Base-by-base conservation (phyloP, 1,140 invertebrate genomes). In the Aphaenogaster ashmeadi region DNA sequence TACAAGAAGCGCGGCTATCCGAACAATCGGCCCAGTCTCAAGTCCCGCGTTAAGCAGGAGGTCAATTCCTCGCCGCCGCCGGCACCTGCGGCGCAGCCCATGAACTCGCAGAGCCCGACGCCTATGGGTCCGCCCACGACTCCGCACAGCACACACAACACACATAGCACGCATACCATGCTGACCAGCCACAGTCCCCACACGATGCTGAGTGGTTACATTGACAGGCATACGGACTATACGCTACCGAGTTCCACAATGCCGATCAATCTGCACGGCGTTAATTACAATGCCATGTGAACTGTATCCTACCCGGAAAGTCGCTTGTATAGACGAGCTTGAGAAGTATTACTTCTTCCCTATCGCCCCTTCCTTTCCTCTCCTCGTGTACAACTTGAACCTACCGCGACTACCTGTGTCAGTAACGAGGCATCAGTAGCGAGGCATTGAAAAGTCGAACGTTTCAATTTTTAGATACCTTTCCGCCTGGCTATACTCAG, bases 1-100 rank as follows among this genome's bases (percentile, higher is more conserved):
- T 98, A 98, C 92, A 98, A 98, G 90, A 98, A 98, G 93, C 96
- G 97, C 21, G 98, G 98, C 0, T 98, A 98, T 92, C 97, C 97
- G 1, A 97, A 97, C 87, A 97, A 97, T 86, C 94, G 97, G 75
- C 97, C 97, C 1, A 97, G 97, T 92, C 96, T 97, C 41, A 97
- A 97, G 92, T 97, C 96, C 77, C 95, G 97, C 66, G 94, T 94
- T 0, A 97, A 97, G 90, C 96, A 97, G 79, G 97, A 97, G 89
- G 96, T 96, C 89, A 95, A 91, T 64, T 88, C 92, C 77, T 93
- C 93, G n/a, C 88, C 91, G 78, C 91, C 92, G 62, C 89, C 94
- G 36, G 72, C 90, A 11, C 83, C 83, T 0, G 71, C 91, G n/a
- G 41, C 92, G 41, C 95, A 96, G 79, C 93, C 95, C 56, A 94